Percentiles rank a stretch among this genome's conserved stretches.
phyloP scores from a whole-genome alignment of 2,113 vertebrate species.

The Elaphurus davidianus region DNA sequence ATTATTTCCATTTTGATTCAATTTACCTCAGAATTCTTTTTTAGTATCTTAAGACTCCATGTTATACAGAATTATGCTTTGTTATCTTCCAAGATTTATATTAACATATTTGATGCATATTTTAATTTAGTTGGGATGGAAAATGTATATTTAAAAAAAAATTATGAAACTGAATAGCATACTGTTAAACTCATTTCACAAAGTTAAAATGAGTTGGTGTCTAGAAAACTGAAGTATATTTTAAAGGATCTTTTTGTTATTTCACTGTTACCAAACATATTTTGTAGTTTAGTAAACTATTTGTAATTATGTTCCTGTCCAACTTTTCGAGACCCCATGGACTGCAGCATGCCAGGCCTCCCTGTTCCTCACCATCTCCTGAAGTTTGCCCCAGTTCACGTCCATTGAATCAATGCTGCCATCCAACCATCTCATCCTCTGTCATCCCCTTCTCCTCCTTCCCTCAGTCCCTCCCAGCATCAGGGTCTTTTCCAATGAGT shows the following conservation, averaged over 20 bases:
- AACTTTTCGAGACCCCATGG: neutral
- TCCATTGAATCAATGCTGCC: neutral
- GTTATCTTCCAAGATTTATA: slow-evolving; percentile 9
- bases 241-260: neutral
- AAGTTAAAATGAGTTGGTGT: slow-evolving; percentile 17
- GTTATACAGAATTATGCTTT: neutral
- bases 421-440: neutral
- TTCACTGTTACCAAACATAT: slow-evolving; percentile 29
- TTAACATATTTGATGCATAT: slow-evolving; percentile 42
- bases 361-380: neutral
- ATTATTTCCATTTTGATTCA: slow-evolving; percentile 6
- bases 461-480: neutral
- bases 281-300: neutral
- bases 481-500: neutral
- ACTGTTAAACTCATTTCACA: neutral
- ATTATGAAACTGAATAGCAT: neutral
- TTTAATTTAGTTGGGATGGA: neutral
- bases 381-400: neutral
- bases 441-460: neutral
- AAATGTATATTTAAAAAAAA: slow-evolving; percentile 38
- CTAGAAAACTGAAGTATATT: slow-evolving; percentile 12
- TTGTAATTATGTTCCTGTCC: neutral
- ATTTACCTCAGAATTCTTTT: neutral
- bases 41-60: neutral
- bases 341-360: neutral